These are phyloP conservation scores for Epicauta chinensis DNA, from an alignment of 1,140 invertebrate species.

Conservation along the genomic window DNA sequence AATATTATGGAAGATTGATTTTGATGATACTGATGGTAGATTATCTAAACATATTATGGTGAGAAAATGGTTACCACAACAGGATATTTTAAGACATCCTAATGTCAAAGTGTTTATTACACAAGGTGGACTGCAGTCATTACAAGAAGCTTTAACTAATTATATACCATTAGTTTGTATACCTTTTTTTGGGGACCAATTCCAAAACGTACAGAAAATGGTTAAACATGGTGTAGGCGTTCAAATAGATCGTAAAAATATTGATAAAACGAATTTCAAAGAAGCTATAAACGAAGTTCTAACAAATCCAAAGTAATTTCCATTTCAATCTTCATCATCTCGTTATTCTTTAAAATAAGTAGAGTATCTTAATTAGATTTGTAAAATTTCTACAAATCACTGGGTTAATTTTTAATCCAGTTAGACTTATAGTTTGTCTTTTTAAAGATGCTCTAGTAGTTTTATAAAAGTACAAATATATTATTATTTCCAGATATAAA, in stretches of 20 bases:
- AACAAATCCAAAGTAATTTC: slow-evolving; percentile 17
- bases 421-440: not conserved
- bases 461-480: not conserved
- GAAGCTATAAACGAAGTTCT: slow-evolving; percentile 20
- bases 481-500: slow-evolving; percentile 27
- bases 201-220: slow-evolving; percentile 31
- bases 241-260: slow-evolving; percentile 2
- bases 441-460: too few relatives aligned
- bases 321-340: too few relatives aligned
- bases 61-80: slow-evolving; percentile 49
- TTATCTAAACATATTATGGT: slow-evolving; percentile 39
- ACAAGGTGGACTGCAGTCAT: slow-evolving; percentile 46
- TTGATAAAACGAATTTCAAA: slow-evolving; percentile 22
- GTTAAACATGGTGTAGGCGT: slow-evolving; percentile 1
- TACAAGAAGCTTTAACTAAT: slow-evolving; percentile 43
- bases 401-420: too few relatives aligned
- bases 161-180: slow-evolving; percentile 43
- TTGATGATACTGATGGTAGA: slow-evolving; percentile 37
- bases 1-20: slow-evolving; percentile 46
- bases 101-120: slow-evolving; percentile 43
- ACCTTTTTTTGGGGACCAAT: slow-evolving; percentile 37
- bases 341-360: too few relatives aligned
- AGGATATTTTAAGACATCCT: slow-evolving; percentile 45
- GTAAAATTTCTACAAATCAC: too few relatives aligned
- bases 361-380: too few relatives aligned